phyloP scores from a whole-genome alignment of 2,797 vertebrate genomes.

The Spheniscus humboldti region DNA sequence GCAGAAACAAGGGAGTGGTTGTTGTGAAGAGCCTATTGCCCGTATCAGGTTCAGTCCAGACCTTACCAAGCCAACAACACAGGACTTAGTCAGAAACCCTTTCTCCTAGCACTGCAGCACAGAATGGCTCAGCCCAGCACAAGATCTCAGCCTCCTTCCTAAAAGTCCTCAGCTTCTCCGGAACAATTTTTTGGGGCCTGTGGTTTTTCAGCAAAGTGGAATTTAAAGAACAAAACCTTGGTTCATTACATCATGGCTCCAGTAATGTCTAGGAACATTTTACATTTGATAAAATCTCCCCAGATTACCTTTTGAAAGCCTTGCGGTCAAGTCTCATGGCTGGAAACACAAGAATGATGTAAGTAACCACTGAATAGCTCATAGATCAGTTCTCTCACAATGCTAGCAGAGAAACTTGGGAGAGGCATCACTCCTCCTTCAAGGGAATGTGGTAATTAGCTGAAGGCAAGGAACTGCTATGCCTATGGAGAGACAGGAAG shows the following conservation, averaged over 20 bases:
- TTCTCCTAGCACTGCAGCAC: not conserved
- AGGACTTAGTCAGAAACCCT: not conserved
- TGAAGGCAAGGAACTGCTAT: not conserved
- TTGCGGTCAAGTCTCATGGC: not conserved
- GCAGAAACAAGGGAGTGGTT: not conserved
- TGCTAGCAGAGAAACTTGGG: not conserved
- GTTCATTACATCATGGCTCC: constrained; percentile 52
- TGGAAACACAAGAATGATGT: constrained; percentile 21
- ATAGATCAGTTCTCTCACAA: not conserved
- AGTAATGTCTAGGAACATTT: constrained; percentile 49
- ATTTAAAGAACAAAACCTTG: constrained; percentile 41
- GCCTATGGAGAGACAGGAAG: not conserved
- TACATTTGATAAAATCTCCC: constrained; percentile 48
- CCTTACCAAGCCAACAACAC: not conserved
- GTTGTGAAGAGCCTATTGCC: not conserved
- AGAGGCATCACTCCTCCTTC: not conserved
- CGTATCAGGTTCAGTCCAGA: not conserved
- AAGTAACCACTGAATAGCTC: constrained; percentile 37
- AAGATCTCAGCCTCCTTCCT: not conserved
- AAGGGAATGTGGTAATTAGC: not conserved
- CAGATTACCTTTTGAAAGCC: constrained; percentile 55
- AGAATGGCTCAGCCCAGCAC: not conserved
- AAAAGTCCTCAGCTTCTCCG: not conserved
- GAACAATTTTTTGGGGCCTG: not conserved
- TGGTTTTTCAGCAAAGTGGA: constrained; percentile 37